Conservation (phyloP, 2,113 vertebrate genomes). For the Grus americana region DNA sequence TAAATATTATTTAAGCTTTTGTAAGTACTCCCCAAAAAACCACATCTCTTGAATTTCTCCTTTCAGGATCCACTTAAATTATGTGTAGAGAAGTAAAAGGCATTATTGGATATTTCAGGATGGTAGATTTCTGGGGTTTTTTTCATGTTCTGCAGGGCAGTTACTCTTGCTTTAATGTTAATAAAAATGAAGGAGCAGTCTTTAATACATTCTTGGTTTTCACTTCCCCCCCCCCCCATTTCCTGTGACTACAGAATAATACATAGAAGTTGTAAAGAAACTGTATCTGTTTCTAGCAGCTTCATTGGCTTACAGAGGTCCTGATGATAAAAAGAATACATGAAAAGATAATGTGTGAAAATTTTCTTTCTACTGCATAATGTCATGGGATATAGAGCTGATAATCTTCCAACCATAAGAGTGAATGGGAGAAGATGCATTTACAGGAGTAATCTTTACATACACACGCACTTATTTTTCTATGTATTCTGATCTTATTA, state of each 20-base stretch:
- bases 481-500: background rate
- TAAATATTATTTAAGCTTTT: background rate
- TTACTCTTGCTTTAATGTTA: background rate
- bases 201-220: background rate
- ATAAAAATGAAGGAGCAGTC: background rate
- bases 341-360: conserved; percentile 5
- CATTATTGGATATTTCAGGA: background rate
- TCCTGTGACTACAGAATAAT: background rate
- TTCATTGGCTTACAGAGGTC: background rate
- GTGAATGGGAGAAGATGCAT: background rate
- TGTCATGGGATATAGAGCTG: background rate
- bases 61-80: background rate
- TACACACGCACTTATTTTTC: background rate
- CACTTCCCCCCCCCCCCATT: background rate
- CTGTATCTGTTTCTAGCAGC: background rate
- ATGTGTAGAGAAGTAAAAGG: background rate
- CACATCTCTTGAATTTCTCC: background rate
- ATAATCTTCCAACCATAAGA: background rate
- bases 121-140: background rate
- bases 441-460: background rate
- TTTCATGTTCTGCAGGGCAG: background rate
- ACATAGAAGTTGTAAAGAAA: background rate
- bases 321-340: conserved; percentile 11
- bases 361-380: background rate
- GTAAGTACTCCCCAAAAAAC: background rate